Conservation (phyloP, 2,113 vertebrate genomes). For the Atherinomorus stipes region DNA sequence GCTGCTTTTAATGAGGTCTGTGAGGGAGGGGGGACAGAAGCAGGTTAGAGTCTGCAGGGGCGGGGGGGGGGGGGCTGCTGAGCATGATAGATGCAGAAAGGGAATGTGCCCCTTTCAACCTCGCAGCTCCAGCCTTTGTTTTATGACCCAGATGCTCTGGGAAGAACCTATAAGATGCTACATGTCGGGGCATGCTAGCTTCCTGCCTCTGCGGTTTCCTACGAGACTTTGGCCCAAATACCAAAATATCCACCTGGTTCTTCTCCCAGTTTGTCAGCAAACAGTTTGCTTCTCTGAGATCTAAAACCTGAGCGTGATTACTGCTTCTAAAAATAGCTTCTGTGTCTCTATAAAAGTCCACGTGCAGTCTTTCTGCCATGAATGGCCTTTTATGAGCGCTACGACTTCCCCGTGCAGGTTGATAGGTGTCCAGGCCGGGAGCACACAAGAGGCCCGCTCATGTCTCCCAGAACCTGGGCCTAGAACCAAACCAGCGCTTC, state of each 20-base stretch:
- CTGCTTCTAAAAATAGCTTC: conserved; percentile 51
- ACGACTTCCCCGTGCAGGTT: conserved; percentile 50
- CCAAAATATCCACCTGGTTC: conserved; percentile 74
- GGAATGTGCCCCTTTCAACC: conserved; percentile 69
- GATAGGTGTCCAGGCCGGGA: conserved; percentile 62
- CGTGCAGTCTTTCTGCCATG: conserved; percentile 22
- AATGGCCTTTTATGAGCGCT: conserved; percentile 49
- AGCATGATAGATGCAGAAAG: conserved; percentile 17
- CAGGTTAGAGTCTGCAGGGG: conserved; percentile 31
- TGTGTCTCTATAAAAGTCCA: conserved; percentile 45
- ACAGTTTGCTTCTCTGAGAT: conserved; percentile 26
- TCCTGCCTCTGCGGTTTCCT: conserved; percentile 72
- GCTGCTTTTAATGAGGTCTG: conserved; percentile 86
- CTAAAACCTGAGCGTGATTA: conserved; percentile 31
- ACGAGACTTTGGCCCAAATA: conserved; percentile 74
- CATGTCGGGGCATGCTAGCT: conserved; percentile 74
- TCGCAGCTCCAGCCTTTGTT: conserved; percentile 66
- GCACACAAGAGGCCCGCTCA: conserved; percentile 66
- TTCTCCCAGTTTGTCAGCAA: conserved; percentile 42
- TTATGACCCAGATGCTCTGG: conserved; percentile 81
- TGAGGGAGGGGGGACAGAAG: conserved; percentile 47
- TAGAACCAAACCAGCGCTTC: conserved; percentile 80
- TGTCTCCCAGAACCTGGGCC: conserved; percentile 73
- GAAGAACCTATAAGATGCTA: conserved; percentile 70
- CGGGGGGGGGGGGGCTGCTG: too few species aligned